phyloP scores from a whole-genome alignment of 2,113 vertebrate species.

The Actinemys pallida region DNA sequence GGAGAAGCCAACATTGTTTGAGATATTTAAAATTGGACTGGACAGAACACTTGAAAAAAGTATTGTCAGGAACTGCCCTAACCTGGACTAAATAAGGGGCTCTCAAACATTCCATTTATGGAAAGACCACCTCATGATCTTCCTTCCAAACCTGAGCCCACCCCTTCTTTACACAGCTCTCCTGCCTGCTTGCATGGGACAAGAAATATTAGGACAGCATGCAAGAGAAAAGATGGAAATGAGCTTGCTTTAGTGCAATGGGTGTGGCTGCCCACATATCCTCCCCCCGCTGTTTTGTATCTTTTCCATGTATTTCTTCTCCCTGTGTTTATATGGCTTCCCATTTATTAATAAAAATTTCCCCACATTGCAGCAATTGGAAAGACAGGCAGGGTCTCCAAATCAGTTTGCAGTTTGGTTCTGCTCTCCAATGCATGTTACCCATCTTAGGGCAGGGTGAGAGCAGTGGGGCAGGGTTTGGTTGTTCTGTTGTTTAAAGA shows the following conservation, averaged over 20 bases:
- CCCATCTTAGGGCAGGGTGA: background rate
- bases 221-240: background rate
- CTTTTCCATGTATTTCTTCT: background rate
- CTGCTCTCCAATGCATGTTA: background rate
- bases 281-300: background rate
- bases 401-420: background rate
- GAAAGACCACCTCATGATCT: background rate
- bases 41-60: constrained; percentile 11
- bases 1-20: background rate
- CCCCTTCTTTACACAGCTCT: background rate
- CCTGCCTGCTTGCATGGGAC: background rate
- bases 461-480: background rate
- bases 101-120: background rate
- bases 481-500: background rate
- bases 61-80: background rate
- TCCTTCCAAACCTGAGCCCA: background rate
- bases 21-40: constrained; percentile 16
- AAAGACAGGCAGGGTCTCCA: background rate
- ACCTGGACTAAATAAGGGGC: background rate
- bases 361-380: background rate
- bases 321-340: background rate
- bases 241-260: background rate
- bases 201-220: background rate
- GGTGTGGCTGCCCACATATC: background rate
- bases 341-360: background rate